Evolutionary conservation across 2,888 invertebrate species (phyloP), one percentile per base, ranked within the genome.

Genomic region (Sphecodes monilicornis): DNA sequence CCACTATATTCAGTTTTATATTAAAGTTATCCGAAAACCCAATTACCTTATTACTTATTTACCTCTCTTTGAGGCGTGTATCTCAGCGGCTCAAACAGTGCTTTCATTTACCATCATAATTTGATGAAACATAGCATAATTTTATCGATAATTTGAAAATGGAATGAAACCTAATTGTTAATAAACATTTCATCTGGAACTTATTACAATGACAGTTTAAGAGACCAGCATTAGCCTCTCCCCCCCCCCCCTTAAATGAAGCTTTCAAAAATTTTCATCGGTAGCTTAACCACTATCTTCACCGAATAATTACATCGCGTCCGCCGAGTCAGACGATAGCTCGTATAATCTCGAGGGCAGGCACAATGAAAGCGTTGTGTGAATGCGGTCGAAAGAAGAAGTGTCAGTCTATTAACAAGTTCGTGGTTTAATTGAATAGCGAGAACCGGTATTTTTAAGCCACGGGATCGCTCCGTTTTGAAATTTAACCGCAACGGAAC

Each of bases 301-400:
- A 60, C 29, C 18, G 68, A 68, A 68, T 85, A 80, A 86, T 86
- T 82, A 86, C 75, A 73, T 50, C 16, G 60, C 16, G 36, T 13
- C 32, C n/a, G 41, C 66, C 4, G 39, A 11, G 4, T 32, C 13
- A 69, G 73, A 76, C 73, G 84, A 39, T 60, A 32, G 54, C 57
- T 85, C 66, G 71, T 41, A 80, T 50, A 68, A 80, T 80, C 66
- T 50, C 60, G 39, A 0, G 29, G 46, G 36, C 76, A 10, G 3
- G 39, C 26, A n/a, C 11, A 46, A 50, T 57, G 41, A 16, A 69
- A 29, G 54, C 11, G 66, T 85, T 68, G 60, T 72, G 85, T 36
- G 72, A 80, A 80, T 57, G 69, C 16, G 13, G 26, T 39, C 16
- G 26, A 41, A 68, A 50, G 50, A 68, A 57, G 76, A 66, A 75